A percentile compares a stretch with the other conserved stretches of the same genome.
phyloP scores from a whole-genome alignment of 2,888 invertebrate species.

The Drosophila borborema region DNA sequence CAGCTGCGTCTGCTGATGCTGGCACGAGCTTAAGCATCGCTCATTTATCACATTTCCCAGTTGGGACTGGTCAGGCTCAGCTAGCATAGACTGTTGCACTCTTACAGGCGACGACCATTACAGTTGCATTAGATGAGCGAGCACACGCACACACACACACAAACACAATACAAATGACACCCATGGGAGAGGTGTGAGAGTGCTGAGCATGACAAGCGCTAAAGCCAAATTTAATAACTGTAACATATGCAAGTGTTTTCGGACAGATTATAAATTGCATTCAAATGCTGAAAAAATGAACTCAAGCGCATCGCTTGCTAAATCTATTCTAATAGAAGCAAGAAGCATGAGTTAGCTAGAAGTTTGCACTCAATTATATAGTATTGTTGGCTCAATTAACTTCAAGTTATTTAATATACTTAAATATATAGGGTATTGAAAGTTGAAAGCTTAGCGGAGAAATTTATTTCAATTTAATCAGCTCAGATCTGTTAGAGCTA shows the following conservation, averaged over 20 bases:
- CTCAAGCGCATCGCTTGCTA: not conserved
- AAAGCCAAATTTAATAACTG: slow-evolving; percentile 59
- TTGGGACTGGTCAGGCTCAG: slow-evolving; percentile 17
- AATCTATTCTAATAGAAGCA: not conserved
- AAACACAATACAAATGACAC: slow-evolving; percentile 22
- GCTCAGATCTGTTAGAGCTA: too few species aligned
- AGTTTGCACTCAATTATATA: not conserved
- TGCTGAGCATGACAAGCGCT: slow-evolving; percentile 45
- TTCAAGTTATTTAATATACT: not conserved
- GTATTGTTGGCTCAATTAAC: not conserved
- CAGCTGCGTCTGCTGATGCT: not conserved
- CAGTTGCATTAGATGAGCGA: slow-evolving; percentile 54
- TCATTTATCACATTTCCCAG: slow-evolving; percentile 58
- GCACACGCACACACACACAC: not conserved
- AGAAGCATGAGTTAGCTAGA: not conserved
- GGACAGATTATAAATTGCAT: slow-evolving; percentile 21
- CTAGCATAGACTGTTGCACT: slow-evolving; percentile 39
- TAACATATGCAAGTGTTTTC: slow-evolving; percentile 28
- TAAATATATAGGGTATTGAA: too few species aligned
- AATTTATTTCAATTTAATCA: too few species aligned
- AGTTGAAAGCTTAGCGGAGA: too few species aligned
- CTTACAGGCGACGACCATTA: slow-evolving; percentile 39
- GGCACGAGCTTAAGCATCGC: slow-evolving; percentile 20
- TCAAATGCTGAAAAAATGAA: slow-evolving; percentile 14
- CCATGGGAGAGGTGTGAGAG: slow-evolving; percentile 22